Conservation (phyloP, 2,888 invertebrate species). For the Megastigmus dorsalis region DNA sequence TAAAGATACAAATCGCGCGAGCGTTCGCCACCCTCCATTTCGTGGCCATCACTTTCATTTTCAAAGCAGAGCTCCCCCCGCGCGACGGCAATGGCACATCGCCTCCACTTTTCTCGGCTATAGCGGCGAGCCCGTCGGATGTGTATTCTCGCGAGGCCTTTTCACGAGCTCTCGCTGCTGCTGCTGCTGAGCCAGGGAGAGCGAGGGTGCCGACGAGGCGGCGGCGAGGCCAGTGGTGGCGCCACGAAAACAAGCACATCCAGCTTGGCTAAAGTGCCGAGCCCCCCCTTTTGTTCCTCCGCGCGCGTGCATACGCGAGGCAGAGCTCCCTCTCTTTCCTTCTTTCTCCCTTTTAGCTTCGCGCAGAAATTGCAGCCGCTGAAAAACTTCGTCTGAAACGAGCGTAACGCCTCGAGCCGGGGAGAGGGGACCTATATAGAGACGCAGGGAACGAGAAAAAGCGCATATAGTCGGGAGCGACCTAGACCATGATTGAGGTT, state of each 20-base stretch:
- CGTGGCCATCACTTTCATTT: constrained; percentile 33
- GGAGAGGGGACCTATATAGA: no score
- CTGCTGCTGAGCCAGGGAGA: background rate
- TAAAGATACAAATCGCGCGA: constrained; percentile 41
- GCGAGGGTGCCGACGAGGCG: background rate
- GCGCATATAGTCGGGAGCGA: background rate
- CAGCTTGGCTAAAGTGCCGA: constrained; percentile 6
- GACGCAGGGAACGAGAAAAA: no score
- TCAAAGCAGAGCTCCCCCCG: constrained; percentile 33
- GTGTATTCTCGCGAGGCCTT: constrained; percentile 45
- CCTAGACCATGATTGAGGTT: constrained; percentile 15
- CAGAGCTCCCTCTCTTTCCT: background rate
- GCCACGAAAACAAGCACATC: background rate
- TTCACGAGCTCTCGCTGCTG: no score
- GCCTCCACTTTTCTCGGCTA: background rate
- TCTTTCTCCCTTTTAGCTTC: constrained; percentile 11
- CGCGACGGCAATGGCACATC: background rate
- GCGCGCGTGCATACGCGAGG: constrained; percentile 18
- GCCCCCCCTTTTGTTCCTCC: constrained; percentile 49
- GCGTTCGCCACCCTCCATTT: background rate
- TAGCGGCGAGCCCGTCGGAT: constrained; percentile 40
- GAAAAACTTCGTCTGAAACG: no score
- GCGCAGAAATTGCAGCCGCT: constrained; percentile 11
- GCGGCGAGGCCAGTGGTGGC: background rate
- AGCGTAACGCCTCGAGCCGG: no score